A percentile compares a stretch with the other conserved stretches of the same genome.
Evolutionary conservation across 2,888 invertebrate species (phyloP).

Genomic region (Diabrotica balteata): DNA sequence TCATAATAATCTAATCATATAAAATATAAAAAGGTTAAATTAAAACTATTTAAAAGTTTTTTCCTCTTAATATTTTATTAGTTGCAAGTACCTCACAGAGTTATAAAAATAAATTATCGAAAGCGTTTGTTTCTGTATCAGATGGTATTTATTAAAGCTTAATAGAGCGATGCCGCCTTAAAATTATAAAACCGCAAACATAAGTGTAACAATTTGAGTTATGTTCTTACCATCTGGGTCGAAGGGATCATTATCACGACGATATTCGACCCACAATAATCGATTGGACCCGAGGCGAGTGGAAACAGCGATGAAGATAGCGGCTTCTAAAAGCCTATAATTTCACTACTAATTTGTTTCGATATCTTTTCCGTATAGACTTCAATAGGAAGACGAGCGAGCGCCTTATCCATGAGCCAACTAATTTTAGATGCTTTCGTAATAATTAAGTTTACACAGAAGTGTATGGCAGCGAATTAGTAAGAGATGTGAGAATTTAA

Average conservation of each 20-base stretch:
- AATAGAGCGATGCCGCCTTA: slow-evolving; percentile 50
- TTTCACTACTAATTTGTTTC: slow-evolving; percentile 61
- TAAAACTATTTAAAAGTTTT: too few relatives aligned
- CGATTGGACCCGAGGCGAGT: slow-evolving; percentile 59
- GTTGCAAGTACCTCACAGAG: slow-evolving; percentile 21
- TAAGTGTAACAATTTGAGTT: slow-evolving; percentile 58
- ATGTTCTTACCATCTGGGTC: slow-evolving; percentile 55
- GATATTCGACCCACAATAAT: slow-evolving; percentile 58
- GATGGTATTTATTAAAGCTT: slow-evolving; percentile 50
- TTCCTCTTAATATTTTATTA: slow-evolving; percentile 2
- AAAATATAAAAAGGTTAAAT: too few relatives aligned
- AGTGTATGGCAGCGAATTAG: too few relatives aligned
- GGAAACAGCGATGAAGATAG: slow-evolving; percentile 48
- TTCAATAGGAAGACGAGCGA: slow-evolving; percentile 36
- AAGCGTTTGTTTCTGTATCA: slow-evolving; percentile 40
- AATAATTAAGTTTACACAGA: neutral
- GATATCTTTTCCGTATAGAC: slow-evolving; percentile 55
- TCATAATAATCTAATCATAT: too few relatives aligned
- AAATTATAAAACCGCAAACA: slow-evolving; percentile 58
- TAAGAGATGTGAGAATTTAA: too few relatives aligned
- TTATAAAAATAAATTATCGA: slow-evolving; percentile 32
- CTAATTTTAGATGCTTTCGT: slow-evolving; percentile 4
- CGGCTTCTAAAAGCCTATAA: slow-evolving; percentile 62
- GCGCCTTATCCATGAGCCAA: slow-evolving; percentile 24
- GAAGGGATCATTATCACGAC: slow-evolving; percentile 54